Evolutionary conservation across 2,888 invertebrate species (phyloP).

Genomic region (Fissipunctia ypsillon): DNA sequence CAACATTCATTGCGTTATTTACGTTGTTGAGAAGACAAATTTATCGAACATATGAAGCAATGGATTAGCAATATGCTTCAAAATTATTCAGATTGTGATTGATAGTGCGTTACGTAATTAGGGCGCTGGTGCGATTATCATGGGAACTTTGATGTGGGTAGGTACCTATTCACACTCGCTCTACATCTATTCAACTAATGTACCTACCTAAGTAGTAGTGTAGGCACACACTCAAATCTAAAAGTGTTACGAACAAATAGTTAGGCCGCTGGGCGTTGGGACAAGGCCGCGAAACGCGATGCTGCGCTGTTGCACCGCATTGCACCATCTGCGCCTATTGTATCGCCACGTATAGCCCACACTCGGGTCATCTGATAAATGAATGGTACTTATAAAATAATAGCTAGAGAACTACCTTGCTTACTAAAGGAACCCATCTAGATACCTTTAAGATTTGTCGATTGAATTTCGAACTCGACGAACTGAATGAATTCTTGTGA

Average conservation of each 20-base stretch:
- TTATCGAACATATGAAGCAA: too few species aligned
- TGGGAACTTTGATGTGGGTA: background rate
- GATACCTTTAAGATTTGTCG: background rate
- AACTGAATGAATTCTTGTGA: too few species aligned
- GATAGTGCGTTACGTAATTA: too few species aligned
- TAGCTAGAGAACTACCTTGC: background rate
- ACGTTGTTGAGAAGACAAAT: too few species aligned
- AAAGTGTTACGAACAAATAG: slow-evolving; percentile 34
- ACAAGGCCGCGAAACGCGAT: slow-evolving; percentile 51
- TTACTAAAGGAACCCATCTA: background rate
- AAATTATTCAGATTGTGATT: too few species aligned
- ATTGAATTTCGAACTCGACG: background rate
- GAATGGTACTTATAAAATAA: background rate
- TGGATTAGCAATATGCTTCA: too few species aligned
- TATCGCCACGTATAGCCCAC: slow-evolving; percentile 13
- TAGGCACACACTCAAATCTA: slow-evolving; percentile 1
- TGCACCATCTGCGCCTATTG: slow-evolving; percentile 52
- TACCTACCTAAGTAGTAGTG: background rate
- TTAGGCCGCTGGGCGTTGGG: slow-evolving; percentile 14
- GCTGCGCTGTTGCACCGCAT: slow-evolving; percentile 57
- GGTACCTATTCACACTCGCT: background rate
- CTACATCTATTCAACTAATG: background rate
- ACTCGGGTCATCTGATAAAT: background rate
- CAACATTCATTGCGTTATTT: too few species aligned
- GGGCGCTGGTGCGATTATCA: too few species aligned